Conservation (phyloP, 2,113 vertebrate genomes). For the Synchiropus splendidus region DNA sequence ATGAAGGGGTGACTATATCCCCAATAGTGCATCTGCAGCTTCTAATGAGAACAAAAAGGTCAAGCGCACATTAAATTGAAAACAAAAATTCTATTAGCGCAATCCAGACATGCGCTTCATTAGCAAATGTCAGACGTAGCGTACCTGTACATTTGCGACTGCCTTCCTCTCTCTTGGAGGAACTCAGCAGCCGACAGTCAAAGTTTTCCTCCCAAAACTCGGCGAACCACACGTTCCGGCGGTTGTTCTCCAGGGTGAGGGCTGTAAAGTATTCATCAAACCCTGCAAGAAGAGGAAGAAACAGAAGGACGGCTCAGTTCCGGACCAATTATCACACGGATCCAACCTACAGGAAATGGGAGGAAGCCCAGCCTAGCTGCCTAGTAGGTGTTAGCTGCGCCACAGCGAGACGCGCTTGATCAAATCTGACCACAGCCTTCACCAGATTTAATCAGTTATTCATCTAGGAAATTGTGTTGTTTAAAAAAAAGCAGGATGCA, state of each 20-base stretch:
- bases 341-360: conserved; percentile 42
- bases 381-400: conserved; percentile 28
- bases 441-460: conserved; percentile 52
- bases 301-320: conserved; percentile 36
- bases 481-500: conserved; percentile 54
- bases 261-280: conserved; percentile 67
- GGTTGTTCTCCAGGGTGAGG: conserved; percentile 68
- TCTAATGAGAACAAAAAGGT: conserved; percentile 24
- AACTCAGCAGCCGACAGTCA: conserved; percentile 62
- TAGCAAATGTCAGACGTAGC: neutral
- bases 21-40: conserved; percentile 14
- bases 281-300: conserved; percentile 37
- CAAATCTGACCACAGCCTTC: conserved; percentile 45
- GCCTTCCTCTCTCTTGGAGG: conserved; percentile 62
- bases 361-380: conserved; percentile 1
- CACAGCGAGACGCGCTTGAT: conserved; percentile 35
- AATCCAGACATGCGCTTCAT: conserved; percentile 2
- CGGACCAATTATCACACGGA: conserved; percentile 39
- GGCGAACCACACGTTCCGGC: conserved; percentile 69
- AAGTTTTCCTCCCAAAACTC: conserved; percentile 72
- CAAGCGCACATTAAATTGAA: conserved; percentile 6
- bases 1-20: conserved; percentile 4
- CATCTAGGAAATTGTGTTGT: conserved; percentile 58
- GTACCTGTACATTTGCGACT: conserved; percentile 68
- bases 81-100: conserved; percentile 8